Base-by-base conservation (phyloP, 2,888 invertebrate species). In the Mechanitis messenoides region DNA sequence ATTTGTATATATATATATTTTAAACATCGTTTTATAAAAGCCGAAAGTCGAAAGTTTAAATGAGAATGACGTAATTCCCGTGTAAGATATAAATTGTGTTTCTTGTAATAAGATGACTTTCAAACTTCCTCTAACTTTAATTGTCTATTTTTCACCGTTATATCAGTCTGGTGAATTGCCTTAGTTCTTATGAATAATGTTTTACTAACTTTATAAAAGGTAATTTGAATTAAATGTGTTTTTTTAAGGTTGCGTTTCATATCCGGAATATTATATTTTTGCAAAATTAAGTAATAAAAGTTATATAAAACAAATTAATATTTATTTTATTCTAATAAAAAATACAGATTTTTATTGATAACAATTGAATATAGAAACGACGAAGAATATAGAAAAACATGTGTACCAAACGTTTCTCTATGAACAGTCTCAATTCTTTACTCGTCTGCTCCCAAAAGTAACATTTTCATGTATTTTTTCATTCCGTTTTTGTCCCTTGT, bases 21-120 rank as follows among this genome's bases (percentile, higher is more conserved):
- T 31, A 31, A 31, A 50, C 7, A 31, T 2, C 7, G 31, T 50
- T 31, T 28, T 50, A 31, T 31, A 31, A 28, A 50, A 50, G 11
- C 7, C 7, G 42, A 64, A 62, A 56, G 33, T 69, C 58, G 68
- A 80, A 84, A 83, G 76, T 83, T 83, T 77, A 80, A 84, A 84
- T 78, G 78, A 81, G 81, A 78, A 84, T 79, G 77, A 79, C 77
- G 75, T 72, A 75, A 79, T 69, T 83, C 79, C 78, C 76, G 77
- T 79, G 76, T 77, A 79, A 82, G 75, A 83, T 84, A 74, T 76
- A 82, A 84, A 85, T 86, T 81, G 79, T 80, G 75, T 83, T 81
- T 76, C 77, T 77, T 76, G 73, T 84, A 81, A 83, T 79, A 82
- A 77, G 78, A 82, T 77, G 81, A 84, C 83, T 85, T 86, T 77